Conservation (phyloP, 2,888 invertebrate genomes). For the Falcaria lacertinaria region DNA sequence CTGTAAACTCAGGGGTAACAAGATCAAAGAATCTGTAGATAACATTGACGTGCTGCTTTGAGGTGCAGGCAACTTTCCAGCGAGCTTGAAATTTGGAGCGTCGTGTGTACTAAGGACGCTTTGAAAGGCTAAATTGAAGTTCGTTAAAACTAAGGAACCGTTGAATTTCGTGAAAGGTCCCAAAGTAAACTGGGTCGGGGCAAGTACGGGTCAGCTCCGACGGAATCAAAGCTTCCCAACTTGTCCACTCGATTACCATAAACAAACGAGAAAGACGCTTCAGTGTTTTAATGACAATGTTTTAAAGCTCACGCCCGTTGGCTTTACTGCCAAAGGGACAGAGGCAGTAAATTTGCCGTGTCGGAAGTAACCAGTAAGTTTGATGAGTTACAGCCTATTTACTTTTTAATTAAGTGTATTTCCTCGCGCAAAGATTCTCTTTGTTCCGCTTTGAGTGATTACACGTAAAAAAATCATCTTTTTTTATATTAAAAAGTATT, state of each 20-base stretch:
- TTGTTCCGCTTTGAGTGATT: neutral
- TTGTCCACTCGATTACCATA: conserved; percentile 75
- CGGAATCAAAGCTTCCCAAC: conserved; percentile 68
- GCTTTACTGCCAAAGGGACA: conserved; percentile 24
- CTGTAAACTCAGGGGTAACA: conserved; percentile 27
- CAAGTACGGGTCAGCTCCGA: conserved; percentile 39
- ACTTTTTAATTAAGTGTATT: neutral
- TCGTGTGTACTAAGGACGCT: conserved; percentile 31
- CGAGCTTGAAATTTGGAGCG: conserved; percentile 28
- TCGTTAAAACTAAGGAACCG: conserved; percentile 49
- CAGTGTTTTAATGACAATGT: conserved; percentile 68
- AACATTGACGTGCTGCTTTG: conserved; percentile 33
- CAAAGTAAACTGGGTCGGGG: conserved; percentile 63
- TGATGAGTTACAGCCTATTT: conserved; percentile 10
- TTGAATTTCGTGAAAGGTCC: conserved; percentile 58
- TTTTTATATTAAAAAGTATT: too few relatives aligned
- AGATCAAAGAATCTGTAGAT: conserved; percentile 35
- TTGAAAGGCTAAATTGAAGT: conserved; percentile 47
- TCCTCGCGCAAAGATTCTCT: neutral
- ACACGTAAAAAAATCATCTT: too few relatives aligned
- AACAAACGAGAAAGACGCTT: conserved; percentile 71
- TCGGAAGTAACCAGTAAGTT: conserved; percentile 29
- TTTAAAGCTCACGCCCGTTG: conserved; percentile 46
- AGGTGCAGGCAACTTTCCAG: conserved; percentile 31
- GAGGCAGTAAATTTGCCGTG: conserved; percentile 38